Evolutionary conservation across 1,140 invertebrate species (phyloP).

Genomic region (Drosophila funebris): DNA sequence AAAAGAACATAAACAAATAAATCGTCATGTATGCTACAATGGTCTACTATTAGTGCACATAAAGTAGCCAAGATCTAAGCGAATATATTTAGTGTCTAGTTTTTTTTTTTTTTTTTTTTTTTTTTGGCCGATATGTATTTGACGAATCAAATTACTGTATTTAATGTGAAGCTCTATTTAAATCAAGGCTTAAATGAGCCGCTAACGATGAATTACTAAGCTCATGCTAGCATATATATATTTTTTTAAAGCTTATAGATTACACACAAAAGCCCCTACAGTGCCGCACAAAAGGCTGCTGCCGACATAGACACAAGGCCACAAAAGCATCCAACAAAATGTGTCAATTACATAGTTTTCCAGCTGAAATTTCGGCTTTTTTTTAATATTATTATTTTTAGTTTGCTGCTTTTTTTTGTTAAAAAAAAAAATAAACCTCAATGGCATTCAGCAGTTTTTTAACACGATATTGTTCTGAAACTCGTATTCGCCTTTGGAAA

Average conservation of each 20-base stretch:
- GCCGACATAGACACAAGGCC: constrained; percentile 13
- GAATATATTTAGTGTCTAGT: constrained; percentile 54
- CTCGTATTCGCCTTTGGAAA: neutral
- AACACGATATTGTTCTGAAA: neutral
- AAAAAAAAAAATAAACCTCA: too few relatives aligned
- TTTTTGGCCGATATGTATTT: constrained; percentile 18
- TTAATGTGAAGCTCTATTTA: constrained; percentile 31
- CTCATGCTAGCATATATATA: neutral
- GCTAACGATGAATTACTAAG: constrained; percentile 39
- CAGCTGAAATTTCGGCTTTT: constrained; percentile 8
- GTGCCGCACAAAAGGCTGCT: constrained; percentile 11
- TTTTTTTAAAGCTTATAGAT: too few relatives aligned
- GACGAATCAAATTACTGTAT: constrained; percentile 44
- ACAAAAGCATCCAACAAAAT: constrained; percentile 37
- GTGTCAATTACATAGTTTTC: constrained; percentile 39
- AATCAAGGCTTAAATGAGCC: constrained; percentile 43
- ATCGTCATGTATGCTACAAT: constrained; percentile 60
- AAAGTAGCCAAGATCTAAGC: constrained; percentile 42
- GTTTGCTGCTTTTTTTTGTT: neutral
- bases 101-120: too few relatives aligned
- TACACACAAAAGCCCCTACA: constrained; percentile 6
- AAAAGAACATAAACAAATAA: constrained; percentile 67
- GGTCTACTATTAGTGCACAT: constrained; percentile 66
- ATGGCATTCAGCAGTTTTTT: constrained; percentile 8
- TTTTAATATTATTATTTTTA: constrained; percentile 7